Evolutionary conservation across 2,113 vertebrate genomes (phyloP), one percentile per base, ranked within the genome.

Genomic region (Damaliscus lunatus): DNA sequence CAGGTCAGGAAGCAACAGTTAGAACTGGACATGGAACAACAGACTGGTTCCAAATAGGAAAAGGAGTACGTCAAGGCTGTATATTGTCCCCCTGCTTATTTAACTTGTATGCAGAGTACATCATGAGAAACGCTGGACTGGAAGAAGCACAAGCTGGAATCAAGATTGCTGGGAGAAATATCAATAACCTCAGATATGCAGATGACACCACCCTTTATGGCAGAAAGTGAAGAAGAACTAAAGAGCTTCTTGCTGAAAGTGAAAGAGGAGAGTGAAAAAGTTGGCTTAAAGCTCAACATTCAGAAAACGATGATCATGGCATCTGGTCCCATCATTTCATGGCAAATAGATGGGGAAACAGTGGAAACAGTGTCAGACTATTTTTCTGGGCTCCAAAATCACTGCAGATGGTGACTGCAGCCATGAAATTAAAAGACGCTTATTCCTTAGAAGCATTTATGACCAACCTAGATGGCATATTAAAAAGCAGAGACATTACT

Each of bases 361-460:
- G 36, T 36, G 36, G 36, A 36, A 36, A 36, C 36, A 36, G 36
- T n/a, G 62, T 0, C 33, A 1, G 64, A 67, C 4, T n/a, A n/a
- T 5, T 67, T n/a, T n/a, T 0, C 0, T 0, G 16, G 33, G 33
- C 64, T 67, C 33, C 64, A n/a, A n/a, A 67, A n/a, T 67, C 31
- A n/a, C 33, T 67, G 33, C 33, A n/a, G 64, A n/a, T 67, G 64
- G 33, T 67, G 16, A 19, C 1, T n/a, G 33, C 16, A 67, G 16
- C 33, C 64, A 67, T 67, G 64, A 67, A 67, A n/a, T 67, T 67
- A 67, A 64, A 67, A 67, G 33, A 67, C 0, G 1, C 33, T 67
- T 67, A 19, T 0, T 67, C 64, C 33, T 67, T n/a, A 8, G 33
- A 67, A n/a, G 33, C 33, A n/a, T 33, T 67, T 67, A 67, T 67